Conservation (phyloP, 2,797 vertebrate species). For the Sebastes kiyomatsui region DNA sequence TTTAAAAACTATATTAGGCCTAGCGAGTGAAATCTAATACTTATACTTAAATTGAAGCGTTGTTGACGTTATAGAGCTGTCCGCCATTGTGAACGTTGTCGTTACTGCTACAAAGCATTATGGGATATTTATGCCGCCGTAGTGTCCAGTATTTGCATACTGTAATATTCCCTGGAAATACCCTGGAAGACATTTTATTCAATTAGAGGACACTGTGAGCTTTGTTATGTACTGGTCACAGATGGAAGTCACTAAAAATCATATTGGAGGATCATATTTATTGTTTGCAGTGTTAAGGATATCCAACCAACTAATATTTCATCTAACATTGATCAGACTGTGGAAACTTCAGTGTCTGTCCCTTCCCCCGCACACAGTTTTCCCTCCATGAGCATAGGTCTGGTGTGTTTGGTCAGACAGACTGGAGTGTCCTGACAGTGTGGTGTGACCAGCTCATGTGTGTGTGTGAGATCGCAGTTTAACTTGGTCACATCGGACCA, state of each 20-base stretch:
- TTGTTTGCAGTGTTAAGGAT: neutral
- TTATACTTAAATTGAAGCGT: too few species aligned
- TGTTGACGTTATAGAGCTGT: too few species aligned
- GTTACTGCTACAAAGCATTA: too few species aligned
- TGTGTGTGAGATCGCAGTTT: conserved; percentile 75
- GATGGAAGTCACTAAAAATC: neutral
- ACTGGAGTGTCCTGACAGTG: conserved; percentile 73
- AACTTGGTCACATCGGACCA: conserved; percentile 75
- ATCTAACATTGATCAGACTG: neutral
- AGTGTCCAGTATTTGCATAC: too few species aligned
- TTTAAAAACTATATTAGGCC: too few species aligned
- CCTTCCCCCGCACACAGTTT: neutral
- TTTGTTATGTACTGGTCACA: neutral
- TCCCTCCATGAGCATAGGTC: conserved; percentile 5
- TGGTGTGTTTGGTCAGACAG: conserved; percentile 71
- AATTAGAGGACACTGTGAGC: neutral
- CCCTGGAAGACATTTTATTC: neutral
- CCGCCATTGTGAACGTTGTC: too few species aligned
- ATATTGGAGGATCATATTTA: neutral
- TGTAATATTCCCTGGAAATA: too few species aligned
- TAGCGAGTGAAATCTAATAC: too few species aligned
- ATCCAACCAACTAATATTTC: neutral
- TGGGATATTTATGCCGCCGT: too few species aligned
- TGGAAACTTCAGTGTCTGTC: neutral
- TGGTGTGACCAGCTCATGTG: conserved; percentile 78